phyloP scores from a whole-genome alignment of 2,113 vertebrate genomes.

The Cebidichthys violaceus region DNA sequence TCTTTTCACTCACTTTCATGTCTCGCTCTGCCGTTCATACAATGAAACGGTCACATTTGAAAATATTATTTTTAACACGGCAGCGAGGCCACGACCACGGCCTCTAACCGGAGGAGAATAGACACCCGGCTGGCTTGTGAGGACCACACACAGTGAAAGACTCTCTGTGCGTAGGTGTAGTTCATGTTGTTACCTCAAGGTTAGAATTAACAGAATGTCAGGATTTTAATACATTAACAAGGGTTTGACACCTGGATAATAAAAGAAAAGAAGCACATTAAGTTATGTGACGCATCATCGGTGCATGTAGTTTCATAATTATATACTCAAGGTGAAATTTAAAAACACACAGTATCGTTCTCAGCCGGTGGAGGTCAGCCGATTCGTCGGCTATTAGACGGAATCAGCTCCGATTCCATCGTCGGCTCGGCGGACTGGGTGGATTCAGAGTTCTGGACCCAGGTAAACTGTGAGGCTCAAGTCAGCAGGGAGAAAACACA shows the following conservation, averaged over 20 bases:
- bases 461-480: background rate
- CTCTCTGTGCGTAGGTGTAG: background rate
- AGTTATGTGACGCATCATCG: background rate
- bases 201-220: background rate
- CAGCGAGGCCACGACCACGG: background rate
- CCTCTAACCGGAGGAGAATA: background rate
- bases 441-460: background rate
- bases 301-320: background rate
- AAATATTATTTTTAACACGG: background rate
- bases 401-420: too few species aligned
- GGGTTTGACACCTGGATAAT: background rate
- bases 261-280: background rate
- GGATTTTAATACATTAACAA: background rate
- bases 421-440: too few species aligned
- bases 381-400: background rate
- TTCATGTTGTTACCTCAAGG: background rate
- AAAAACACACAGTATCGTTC: background rate
- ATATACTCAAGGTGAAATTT: background rate
- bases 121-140: too few species aligned
- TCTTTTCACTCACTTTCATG: background rate
- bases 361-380: slow-evolving; percentile 25
- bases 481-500: slow-evolving; percentile 3
- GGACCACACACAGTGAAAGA: background rate
- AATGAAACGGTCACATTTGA: background rate
- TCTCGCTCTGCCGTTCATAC: background rate